Evolutionary conservation across 2,888 invertebrate species (phyloP), one percentile per base, ranked within the genome.

Genomic region (Microctonus aethiopoides): DNA sequence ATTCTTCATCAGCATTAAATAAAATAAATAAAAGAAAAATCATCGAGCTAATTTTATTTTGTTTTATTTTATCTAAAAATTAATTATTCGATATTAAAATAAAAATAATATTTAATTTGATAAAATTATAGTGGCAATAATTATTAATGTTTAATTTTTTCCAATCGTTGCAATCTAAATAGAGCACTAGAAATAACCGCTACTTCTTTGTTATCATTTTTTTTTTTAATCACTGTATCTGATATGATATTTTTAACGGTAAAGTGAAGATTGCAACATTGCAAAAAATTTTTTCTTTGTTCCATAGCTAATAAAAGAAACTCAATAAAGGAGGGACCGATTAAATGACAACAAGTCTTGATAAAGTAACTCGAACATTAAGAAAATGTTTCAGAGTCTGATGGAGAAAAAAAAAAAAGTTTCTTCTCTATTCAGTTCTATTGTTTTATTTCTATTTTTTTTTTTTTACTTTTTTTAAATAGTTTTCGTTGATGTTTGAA

Each of bases 241-340:
- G 16, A 16, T n/a, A 46, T 46, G 46, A 46, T 46, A 46, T 46
- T 46, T 16, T 16, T 5, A 4, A 39, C 13, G n/a, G 46, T 16
- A 16, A 46, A 46, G 46, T 16, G 16, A 1, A 46, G 46, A 46
- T 46, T 16, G 46, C 16, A 16, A 46, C 46, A 46, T 46, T 46
- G 46, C 46, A 46, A n/a, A 46, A 46, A 46, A n/a, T n/a, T 46
- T n/a, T 62, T 62, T 20, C 20, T 62, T 62, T 22, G 16, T 62
- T 34, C 57, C 34, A 57, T 7, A 57, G 34, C 57, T 32, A 57
- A 32, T 32, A 57, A 57, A 16, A 26, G 57, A 32, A 57, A 57
- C 57, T 34, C 57, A 57, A 57, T 57, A 57, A 34, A 57, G 57
- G 57, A 26, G 57, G 57, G 57, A 10, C 57, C 16, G 46, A 16